Evolutionary conservation across 2,113 vertebrate species (phyloP).

Genomic region (Pycnonotus jocosus): DNA sequence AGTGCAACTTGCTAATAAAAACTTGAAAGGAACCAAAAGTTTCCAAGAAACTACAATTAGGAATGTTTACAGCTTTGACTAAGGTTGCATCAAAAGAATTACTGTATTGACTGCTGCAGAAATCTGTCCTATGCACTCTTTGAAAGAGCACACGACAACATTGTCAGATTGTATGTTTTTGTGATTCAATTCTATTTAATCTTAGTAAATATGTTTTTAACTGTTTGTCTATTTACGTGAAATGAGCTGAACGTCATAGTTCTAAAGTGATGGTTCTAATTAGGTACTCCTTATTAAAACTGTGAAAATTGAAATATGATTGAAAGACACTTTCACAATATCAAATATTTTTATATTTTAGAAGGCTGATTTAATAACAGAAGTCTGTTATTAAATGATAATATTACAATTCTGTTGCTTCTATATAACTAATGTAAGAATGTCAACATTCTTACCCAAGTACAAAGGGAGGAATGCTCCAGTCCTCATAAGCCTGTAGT

Average conservation of each 20-base stretch:
- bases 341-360: conserved; percentile 67
- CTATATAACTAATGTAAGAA: conserved; percentile 23
- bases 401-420: conserved; percentile 21
- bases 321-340: conserved; percentile 42
- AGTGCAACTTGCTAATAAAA: conserved; percentile 55
- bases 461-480: background rate
- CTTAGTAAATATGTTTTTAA: conserved; percentile 48
- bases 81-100: conserved; percentile 28
- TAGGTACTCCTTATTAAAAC: conserved; percentile 41
- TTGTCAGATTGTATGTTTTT: conserved; percentile 59
- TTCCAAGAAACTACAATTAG: conserved; percentile 51
- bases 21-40: conserved; percentile 60
- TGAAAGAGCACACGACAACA: conserved; percentile 62
- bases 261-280: conserved; percentile 36
- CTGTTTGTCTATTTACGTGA: conserved; percentile 43
- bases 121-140: conserved; percentile 68
- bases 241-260: conserved; percentile 30
- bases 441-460: background rate
- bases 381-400: conserved; percentile 4
- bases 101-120: conserved; percentile 64
- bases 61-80: conserved; percentile 62
- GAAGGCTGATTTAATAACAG: conserved; percentile 37
- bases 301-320: conserved; percentile 54
- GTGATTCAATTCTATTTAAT: conserved; percentile 52
- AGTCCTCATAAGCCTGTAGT: background rate